Evolutionary conservation across 1,140 invertebrate species (phyloP).

Genomic region (Phocides pigmalion): DNA sequence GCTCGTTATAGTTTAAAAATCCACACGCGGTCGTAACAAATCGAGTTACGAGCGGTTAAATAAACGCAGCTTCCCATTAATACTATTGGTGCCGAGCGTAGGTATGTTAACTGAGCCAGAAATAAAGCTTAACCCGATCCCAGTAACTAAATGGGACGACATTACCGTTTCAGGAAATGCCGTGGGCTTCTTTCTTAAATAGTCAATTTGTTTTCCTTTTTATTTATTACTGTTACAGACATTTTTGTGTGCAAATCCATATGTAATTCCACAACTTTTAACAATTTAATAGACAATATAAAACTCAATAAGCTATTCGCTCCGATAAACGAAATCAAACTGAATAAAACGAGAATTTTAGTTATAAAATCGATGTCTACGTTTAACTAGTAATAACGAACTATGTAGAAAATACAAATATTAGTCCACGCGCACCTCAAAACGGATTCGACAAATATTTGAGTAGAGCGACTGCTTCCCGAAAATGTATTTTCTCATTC

Average conservation of each 20-base stretch:
- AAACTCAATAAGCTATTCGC: too few species aligned
- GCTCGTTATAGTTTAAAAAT: slow-evolving; percentile 57
- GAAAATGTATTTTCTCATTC: slow-evolving; percentile 79
- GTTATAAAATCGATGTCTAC: slow-evolving; percentile 37
- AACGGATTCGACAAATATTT: slow-evolving; percentile 80
- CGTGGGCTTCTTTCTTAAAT: slow-evolving; percentile 1
- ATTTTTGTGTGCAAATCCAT: too few species aligned
- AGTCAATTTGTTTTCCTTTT: neutral
- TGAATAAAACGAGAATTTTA: neutral
- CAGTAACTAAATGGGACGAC: slow-evolving; percentile 34
- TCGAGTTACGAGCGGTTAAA: slow-evolving; percentile 78
- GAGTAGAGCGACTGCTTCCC: slow-evolving; percentile 71
- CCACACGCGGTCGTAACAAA: slow-evolving; percentile 66
- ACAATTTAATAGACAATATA: too few species aligned
- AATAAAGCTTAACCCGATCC: slow-evolving; percentile 72
- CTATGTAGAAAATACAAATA: slow-evolving; percentile 65
- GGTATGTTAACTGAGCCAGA: slow-evolving; percentile 66
- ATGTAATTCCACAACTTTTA: too few species aligned
- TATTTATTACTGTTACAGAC: neutral
- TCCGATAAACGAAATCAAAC: neutral
- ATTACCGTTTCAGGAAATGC: slow-evolving; percentile 26
- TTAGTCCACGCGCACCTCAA: slow-evolving; percentile 69
- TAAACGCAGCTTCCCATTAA: slow-evolving; percentile 72
- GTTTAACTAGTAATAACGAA: slow-evolving; percentile 70
- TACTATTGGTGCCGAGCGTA: slow-evolving; percentile 60